Base-by-base conservation (phyloP, 2,797 vertebrate genomes). In the Cirrhinus mrigala region DNA sequence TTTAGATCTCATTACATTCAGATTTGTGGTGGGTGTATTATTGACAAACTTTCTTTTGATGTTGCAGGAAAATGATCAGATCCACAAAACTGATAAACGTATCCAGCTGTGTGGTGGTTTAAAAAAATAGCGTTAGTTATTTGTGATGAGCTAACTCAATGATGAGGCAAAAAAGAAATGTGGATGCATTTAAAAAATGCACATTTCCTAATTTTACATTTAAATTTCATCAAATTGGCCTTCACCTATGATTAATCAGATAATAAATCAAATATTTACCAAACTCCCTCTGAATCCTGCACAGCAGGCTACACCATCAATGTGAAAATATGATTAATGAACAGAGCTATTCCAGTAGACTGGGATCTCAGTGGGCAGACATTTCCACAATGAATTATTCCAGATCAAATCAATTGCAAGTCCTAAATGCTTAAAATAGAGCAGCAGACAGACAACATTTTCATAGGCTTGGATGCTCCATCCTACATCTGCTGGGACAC, bases 391-490 rank as follows among this genome's bases (percentile, higher is more conserved):
- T 83, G 29, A 88, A 87, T 88, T 88, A 85, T 87, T 87, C 37
- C 77, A 87, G 87, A 87, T 87, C 88, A 85, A 87, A 88, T 89
- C 87, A 89, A 83, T 88, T 83, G 82, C 66, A 78, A 87, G 75
- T 85, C 64, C 87, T 86, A 88, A 89, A 81, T 86, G 87, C 81
- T 86, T 83, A 88, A 88, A 88, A 89, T 85, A 89, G 85, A 86
- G 82, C 79, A 74, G 76, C 27, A 79, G 76, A 83, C 62, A 88
- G 82, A 58, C 79, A 66, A 77, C 54, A 80, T 82, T 70, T 73
- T 79, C 52, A 6, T 54, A 27, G 40, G 24, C 27, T 60, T 70
- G 54, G 44, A 85, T 83, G 22, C 58, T 58, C 33, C 15, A 81
- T 81, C 37, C 79, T 12, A 37, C 4, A 5, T 81, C 66, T 81